Base-by-base conservation (phyloP, 2,888 invertebrate genomes). In the Alcis repandata region DNA sequence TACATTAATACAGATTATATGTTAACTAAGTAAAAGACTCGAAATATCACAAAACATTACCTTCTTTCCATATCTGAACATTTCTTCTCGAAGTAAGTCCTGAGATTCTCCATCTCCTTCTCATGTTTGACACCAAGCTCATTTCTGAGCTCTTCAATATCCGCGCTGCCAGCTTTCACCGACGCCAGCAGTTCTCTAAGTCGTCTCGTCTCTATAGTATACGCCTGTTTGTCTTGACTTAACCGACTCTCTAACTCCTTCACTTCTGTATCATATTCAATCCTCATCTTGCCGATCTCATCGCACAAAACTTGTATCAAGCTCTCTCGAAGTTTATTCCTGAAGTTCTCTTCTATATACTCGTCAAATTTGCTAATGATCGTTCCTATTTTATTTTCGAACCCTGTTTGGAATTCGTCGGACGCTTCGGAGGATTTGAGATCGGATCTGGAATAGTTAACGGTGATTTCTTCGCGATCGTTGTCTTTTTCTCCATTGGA, bases 61-160 rank as follows among this genome's bases (percentile, higher is more conserved):
- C 97, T 96, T 78, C 96, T 96, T 80, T 97, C 97, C 86, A 97
- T 94, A 76, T 97, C 96, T 0, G 95, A 94, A 80, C 97, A 97
- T 80, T 97, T 97, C 78, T 95, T 94, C 79, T 97, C 97, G 79
- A 97, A 97, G 79, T 97, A 97, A 10, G 95, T 96, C 49, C 97
- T 92, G 59, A 97, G 84, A 79, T 97, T 96, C 83, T 97, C 97
- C 95, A 97, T 96, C 83, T 97, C 96, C 69, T 95, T 95, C 38
- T 95, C 93, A 86, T 97, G 97, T 76, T 95, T 95, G 4, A 87
- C 80, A 59, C 95, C 95, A 32, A 96, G 84, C 76, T 96, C 96
- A 32, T 91, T 85, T 59, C 94, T 90, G 46, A 96, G 74, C 15
- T 93, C 91, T 11, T 94, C 89, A 19, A 96, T 84, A 63, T 95